Conservation (phyloP, 1,140 invertebrate species). For the Bombus turneri region DNA sequence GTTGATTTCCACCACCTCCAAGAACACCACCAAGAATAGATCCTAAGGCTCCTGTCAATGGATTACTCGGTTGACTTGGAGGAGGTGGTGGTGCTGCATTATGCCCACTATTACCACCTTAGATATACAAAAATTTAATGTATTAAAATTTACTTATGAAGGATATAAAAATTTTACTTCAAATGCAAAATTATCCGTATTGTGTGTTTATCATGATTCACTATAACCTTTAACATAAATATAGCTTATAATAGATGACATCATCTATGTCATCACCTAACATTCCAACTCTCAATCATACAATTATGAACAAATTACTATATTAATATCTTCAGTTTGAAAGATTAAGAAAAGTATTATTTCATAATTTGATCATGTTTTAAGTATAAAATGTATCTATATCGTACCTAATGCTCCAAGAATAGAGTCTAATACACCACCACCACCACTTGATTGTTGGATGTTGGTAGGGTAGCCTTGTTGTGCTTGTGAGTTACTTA, state of each 20-base stretch:
- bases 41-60: slow-evolving; percentile 71
- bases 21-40: slow-evolving; percentile 76
- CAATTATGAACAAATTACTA: neutral
- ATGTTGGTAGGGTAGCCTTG: slow-evolving; percentile 72
- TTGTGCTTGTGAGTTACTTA: slow-evolving; percentile 69
- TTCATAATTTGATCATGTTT: slow-evolving; percentile 2
- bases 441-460: slow-evolving; percentile 65
- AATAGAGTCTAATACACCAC: slow-evolving; percentile 77
- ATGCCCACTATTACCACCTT: slow-evolving; percentile 40
- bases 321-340: neutral
- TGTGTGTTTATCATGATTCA: neutral
- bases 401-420: slow-evolving; percentile 77
- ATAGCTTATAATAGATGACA: slow-evolving; percentile 48
- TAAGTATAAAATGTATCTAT: slow-evolving; percentile 34
- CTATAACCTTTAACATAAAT: neutral
- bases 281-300: slow-evolving; percentile 12
- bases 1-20: slow-evolving; percentile 72
- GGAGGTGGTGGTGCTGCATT: slow-evolving; percentile 57
- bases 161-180: neutral
- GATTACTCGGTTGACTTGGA: slow-evolving; percentile 59
- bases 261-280: slow-evolving; percentile 37
- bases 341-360: neutral
- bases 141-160: neutral
- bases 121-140: neutral
- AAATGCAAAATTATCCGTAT: neutral